Base-by-base conservation (phyloP, 64 coral and sea anemone species). In the Acropora tenuis region DNA sequence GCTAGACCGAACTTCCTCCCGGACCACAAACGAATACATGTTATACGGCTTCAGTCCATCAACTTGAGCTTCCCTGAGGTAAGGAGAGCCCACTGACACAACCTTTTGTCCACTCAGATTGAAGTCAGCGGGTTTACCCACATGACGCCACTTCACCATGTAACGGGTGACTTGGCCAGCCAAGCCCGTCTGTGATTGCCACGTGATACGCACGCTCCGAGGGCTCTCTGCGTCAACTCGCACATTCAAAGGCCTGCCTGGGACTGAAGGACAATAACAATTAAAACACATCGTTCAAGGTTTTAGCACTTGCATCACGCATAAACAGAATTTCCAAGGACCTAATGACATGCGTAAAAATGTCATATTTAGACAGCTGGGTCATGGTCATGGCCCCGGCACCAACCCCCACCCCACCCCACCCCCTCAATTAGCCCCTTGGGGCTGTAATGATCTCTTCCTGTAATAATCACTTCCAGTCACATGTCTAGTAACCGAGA, bases 131-230 rank as follows among this genome's bases (percentile, higher is more conserved):
- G 67, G 66, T 8, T 94, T 60, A 83, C 95, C 74, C 42, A 89
- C 80, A 46, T 80, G 71, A n/a, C 86, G 87, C 95, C 95, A 97
- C 6, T 91, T 90, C 19, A 97, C 73, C 88, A 91, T 97, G 45
- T 94, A 97, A 78, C 95, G 86, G 12, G 82, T 94, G 15, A 91
- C 84, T 12, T 8, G 16, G 0, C 78, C 77, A 42, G 67, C 46
- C 3, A 63, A 6, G 8, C 74, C 50, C 6, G 83, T 49, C 43
- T 85, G 69, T 4, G 78, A 83, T 47, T 87, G 47, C 95, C 95
- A 97, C 15, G 83, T 97, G 41, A 97, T 52, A 6, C 87, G 81
- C 50, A 97, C 95, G 50, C 86, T 91, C 48, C 77, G 80, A 3
- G 95, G 93, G 48, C 67, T 94, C 0, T 78, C 87, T 72, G 66